These are phyloP conservation scores for Varecia variegata DNA, from an alignment of 2,797 vertebrate genomes.

Conservation along the genomic window DNA sequence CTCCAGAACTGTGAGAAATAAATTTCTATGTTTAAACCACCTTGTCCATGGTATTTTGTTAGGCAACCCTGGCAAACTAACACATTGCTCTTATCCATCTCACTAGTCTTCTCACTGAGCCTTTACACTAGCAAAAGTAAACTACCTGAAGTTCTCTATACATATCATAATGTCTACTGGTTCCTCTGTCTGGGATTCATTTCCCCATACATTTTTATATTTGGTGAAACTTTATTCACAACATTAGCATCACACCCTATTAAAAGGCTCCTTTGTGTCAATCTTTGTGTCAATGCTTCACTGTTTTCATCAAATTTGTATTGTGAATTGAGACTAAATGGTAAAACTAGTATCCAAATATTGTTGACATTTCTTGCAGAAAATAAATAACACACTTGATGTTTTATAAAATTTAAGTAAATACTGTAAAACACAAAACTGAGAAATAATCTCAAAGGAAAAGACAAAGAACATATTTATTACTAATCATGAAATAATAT, in stretches of 20 bases:
- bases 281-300: not conserved
- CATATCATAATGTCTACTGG: not conserved
- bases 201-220: not conserved
- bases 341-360: not conserved
- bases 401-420: not conserved
- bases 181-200: not conserved
- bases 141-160: not conserved
- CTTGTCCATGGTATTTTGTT: not conserved
- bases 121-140: not conserved
- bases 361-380: not conserved
- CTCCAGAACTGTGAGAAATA: not conserved
- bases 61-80: not conserved
- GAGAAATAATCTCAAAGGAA: not conserved
- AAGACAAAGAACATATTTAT: not conserved
- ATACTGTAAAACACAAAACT: not conserved
- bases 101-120: not conserved
- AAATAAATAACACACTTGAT: not conserved
- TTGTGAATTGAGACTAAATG: not conserved
- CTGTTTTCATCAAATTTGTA: not conserved
- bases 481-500: not conserved
- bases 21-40: not conserved
- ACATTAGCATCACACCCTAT: too few relatives aligned
- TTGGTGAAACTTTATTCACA: not conserved
- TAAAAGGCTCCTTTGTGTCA: not conserved
- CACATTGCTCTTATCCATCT: not conserved